Percentiles rank a stretch among this genome's conserved stretches.
phyloP scores from a whole-genome alignment of 2,113 vertebrate genomes.

The Myrmecobius fasciatus region DNA sequence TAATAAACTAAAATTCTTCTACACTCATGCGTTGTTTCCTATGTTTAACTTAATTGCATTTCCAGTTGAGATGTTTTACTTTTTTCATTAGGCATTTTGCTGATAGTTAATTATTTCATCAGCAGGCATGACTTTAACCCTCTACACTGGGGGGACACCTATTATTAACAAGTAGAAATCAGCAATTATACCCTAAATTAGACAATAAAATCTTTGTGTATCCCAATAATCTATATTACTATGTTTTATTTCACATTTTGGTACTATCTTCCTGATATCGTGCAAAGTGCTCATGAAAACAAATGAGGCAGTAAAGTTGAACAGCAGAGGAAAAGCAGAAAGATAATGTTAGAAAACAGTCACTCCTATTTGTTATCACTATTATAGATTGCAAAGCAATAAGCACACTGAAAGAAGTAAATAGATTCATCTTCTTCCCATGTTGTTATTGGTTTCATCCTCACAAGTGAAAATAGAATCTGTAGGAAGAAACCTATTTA shows the following conservation, averaged over 20 bases:
- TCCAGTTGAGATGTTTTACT: constrained; percentile 55
- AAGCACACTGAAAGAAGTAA: constrained; percentile 20
- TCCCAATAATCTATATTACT: constrained; percentile 28
- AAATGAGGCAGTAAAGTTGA: constrained; percentile 58
- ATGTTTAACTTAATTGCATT: constrained; percentile 72
- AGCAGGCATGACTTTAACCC: constrained; percentile 41
- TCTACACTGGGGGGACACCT: not conserved
- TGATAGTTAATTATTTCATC: constrained; percentile 64
- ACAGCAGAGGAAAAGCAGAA: constrained; percentile 23
- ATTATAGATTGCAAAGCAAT: constrained; percentile 5
- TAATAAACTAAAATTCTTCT: constrained; percentile 69
- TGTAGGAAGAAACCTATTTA: not conserved
- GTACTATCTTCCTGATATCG: constrained; percentile 59
- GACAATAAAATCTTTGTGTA: constrained; percentile 54
- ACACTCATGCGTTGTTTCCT: constrained; percentile 56
- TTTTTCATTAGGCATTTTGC: constrained; percentile 39
- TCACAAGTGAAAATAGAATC: not conserved
- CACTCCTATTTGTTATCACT: rapidly evolving
- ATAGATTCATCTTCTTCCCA: not conserved
- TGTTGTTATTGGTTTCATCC: not conserved
- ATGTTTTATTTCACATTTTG: constrained; percentile 51
- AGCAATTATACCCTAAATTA: constrained; percentile 51
- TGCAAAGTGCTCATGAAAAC: constrained; percentile 64
- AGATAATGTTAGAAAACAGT: constrained; percentile 41
- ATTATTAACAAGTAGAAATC: constrained; percentile 65